These are phyloP conservation scores for Muscicapa adusta DNA, from an alignment of 2,113 vertebrate genomes.

Conservation along the genomic window DNA sequence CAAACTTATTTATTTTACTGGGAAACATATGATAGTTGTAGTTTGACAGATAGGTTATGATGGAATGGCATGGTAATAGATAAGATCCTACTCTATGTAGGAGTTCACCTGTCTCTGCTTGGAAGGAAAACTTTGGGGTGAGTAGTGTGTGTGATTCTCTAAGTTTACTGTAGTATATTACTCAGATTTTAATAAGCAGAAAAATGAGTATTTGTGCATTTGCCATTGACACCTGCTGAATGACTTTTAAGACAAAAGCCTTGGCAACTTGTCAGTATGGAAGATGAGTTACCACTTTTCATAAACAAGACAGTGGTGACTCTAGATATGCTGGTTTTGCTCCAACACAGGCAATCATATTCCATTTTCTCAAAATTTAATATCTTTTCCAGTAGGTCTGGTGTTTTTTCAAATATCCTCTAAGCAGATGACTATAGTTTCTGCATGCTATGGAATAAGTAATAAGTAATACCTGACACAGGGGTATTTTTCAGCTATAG, in stretches of 20 bases:
- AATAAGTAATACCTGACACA: not conserved
- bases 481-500: not conserved
- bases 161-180: not conserved
- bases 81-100: not conserved
- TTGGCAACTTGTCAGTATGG: not conserved
- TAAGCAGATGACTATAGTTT: not conserved
- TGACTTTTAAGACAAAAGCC: not conserved
- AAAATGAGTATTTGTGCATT: not conserved
- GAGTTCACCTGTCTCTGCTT: not conserved
- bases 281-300: not conserved
- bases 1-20: not conserved
- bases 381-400: not conserved
- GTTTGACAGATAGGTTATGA: not conserved
- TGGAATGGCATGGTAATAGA: not conserved
- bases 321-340: not conserved
- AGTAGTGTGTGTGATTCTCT: not conserved
- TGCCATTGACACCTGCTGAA: not conserved
- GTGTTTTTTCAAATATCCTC: not conserved
- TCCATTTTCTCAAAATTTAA: not conserved
- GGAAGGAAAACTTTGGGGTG: not conserved
- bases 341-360: not conserved
- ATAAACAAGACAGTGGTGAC: not conserved
- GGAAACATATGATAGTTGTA: not conserved
- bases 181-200: not conserved
- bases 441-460: not conserved